Conservation (phyloP, 1,140 invertebrate species). For the Drosophila punjabiensis region DNA sequence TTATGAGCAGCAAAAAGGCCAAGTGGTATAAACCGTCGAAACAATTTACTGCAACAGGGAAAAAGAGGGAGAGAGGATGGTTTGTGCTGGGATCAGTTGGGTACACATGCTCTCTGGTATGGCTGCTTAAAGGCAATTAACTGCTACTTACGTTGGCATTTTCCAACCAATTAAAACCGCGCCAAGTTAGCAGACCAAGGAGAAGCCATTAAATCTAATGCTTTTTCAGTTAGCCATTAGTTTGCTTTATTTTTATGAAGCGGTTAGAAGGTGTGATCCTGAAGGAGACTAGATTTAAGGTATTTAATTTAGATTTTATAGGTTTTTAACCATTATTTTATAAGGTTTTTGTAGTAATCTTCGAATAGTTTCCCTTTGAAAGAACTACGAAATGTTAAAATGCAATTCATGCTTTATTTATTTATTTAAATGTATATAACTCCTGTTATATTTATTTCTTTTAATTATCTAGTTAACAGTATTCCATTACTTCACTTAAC, state of each 20-base stretch:
- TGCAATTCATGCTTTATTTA: not conserved
- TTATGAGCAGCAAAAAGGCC: conserved; percentile 66
- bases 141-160: conserved; percentile 65
- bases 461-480: not conserved
- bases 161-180: conserved; percentile 55
- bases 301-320: not conserved
- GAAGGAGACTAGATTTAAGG: not conserved
- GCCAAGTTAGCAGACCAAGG: conserved; percentile 20
- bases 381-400: not conserved
- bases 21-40: conserved; percentile 48
- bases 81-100: not conserved
- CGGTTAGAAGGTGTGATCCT: conserved; percentile 2
- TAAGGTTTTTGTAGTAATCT: not conserved
- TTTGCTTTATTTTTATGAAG: conserved; percentile 17
- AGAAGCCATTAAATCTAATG: conserved; percentile 27
- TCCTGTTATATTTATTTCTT: not conserved
- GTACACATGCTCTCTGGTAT: conserved; percentile 33
- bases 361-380: too few species aligned
- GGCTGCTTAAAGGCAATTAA: conserved; percentile 71
- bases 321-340: not conserved
- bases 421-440: too few species aligned
- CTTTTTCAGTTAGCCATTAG: conserved; percentile 24
- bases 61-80: not conserved
- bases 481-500: not conserved
- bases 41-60: conserved; percentile 53